phyloP scores from a whole-genome alignment of 2,113 vertebrate species.

The Bambusicola thoracicus region DNA sequence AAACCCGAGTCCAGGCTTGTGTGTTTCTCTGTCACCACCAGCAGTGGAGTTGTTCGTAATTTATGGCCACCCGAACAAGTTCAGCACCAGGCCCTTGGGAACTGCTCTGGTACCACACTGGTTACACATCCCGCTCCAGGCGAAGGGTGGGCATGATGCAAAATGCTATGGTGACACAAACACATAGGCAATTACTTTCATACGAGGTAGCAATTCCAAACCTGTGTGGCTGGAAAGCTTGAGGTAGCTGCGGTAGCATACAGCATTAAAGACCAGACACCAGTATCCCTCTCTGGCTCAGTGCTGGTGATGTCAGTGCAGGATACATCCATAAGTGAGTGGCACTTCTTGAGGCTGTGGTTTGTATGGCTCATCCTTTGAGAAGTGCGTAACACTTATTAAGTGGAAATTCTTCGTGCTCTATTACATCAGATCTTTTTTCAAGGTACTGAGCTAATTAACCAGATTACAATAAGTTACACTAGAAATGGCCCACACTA shows the following conservation, averaged over 20 bases:
- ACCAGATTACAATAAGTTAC: background rate
- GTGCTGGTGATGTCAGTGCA: background rate
- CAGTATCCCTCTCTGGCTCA: background rate
- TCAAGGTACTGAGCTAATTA: background rate
- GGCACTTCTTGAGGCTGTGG: background rate
- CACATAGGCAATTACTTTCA: background rate
- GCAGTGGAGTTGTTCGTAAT: background rate
- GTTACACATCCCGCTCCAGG: background rate
- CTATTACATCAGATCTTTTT: background rate
- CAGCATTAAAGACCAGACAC: background rate
- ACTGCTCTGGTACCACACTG: background rate
- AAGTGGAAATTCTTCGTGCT: conserved; percentile 8
- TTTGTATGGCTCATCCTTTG: background rate
- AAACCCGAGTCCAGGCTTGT: conserved; percentile 1
- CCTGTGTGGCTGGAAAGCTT: background rate
- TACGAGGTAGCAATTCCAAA: background rate
- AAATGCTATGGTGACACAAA: background rate
- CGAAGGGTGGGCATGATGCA: fast-evolving
- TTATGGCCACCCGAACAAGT: background rate
- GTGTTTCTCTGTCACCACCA: background rate
- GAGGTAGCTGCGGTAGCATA: background rate
- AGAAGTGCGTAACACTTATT: background rate
- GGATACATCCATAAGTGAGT: background rate
- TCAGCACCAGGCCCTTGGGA: background rate
- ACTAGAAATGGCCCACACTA: background rate